Evolutionary conservation across 1,140 invertebrate species (phyloP).

Genomic region (Dendroctonus valens): DNA sequence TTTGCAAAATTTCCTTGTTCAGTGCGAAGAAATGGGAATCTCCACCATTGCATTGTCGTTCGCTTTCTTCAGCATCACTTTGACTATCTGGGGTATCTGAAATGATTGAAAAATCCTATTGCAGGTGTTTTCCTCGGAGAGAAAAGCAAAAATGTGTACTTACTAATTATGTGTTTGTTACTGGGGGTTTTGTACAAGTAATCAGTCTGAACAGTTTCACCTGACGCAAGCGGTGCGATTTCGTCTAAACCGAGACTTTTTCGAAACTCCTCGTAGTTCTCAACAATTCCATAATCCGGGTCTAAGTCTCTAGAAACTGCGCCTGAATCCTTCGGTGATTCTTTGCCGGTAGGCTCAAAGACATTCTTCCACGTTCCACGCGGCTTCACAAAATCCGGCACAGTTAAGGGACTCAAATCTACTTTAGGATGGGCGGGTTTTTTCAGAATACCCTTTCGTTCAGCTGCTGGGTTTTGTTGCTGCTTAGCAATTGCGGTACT

Average conservation of each 20-base stretch:
- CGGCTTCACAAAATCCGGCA: constrained; percentile 26
- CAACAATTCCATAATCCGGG: background rate
- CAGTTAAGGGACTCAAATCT: constrained; percentile 24
- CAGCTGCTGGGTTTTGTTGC: background rate
- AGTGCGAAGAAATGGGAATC: background rate
- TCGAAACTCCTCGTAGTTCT: constrained; percentile 21
- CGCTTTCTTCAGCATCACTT: background rate
- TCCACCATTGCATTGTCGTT: background rate
- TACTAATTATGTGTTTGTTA: no score
- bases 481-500: constrained; percentile 90
- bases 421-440: constrained; percentile 9
- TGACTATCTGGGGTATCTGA: background rate
- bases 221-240: background rate
- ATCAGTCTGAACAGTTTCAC: background rate
- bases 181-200: background rate
- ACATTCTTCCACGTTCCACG: constrained; percentile 22
- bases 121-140: no score
- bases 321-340: background rate
- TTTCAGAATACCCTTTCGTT: constrained; percentile 22
- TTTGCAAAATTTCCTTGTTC: constrained; percentile 10
- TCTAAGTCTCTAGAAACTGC: background rate
- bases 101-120: no score
- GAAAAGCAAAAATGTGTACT: no score
- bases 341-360: constrained; percentile 1
- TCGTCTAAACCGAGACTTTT: constrained; percentile 4